A percentile compares a stretch with the other conserved stretches of the same genome.
Evolutionary conservation across 2,113 vertebrate species (phyloP).

Genomic region (Macquaria australasica): DNA sequence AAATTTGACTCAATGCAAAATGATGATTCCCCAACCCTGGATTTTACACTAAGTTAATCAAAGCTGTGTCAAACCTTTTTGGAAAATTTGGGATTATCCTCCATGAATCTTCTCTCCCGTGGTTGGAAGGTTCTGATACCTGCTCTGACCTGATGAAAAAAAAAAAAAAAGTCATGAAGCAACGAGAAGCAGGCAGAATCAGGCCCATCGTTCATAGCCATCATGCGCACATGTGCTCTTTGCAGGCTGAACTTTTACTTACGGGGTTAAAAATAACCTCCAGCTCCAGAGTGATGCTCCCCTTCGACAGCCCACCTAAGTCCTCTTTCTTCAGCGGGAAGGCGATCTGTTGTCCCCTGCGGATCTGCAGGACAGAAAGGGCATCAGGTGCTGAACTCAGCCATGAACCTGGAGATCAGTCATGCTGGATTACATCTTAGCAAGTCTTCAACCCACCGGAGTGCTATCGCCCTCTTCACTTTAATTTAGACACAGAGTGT

Average conservation of each 20-base stretch:
- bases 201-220: conserved; percentile 30
- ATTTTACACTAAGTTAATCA: not conserved
- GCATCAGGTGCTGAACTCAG: conserved; percentile 68
- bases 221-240: conserved; percentile 21
- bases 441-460: conserved; percentile 38
- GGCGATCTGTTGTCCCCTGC: conserved; percentile 87
- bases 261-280: conserved; percentile 97
- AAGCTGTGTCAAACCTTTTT: conserved; percentile 90
- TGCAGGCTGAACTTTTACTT: conserved; percentile 76
- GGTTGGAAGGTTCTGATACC: conserved; percentile 92
- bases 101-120: conserved; percentile 87
- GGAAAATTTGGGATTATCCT: conserved; percentile 95
- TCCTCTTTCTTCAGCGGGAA: conserved; percentile 93
- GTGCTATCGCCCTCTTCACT: conserved; percentile 67
- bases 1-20: not conserved
- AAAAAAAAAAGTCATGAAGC: conserved; percentile 8
- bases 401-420: conserved; percentile 69
- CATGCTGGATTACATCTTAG: conserved; percentile 66
- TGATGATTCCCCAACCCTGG: not conserved
- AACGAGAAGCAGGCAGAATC: conserved; percentile 35
- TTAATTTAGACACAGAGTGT: conserved; percentile 67
- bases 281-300: conserved; percentile 92
- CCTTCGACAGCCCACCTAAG: conserved; percentile 91
- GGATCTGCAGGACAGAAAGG: conserved; percentile 86
- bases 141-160: conserved; percentile 88